Evolutionary conservation across 2,113 vertebrate genomes (phyloP), one percentile per base, ranked within the genome.

Genomic region (Podilymbus podiceps): DNA sequence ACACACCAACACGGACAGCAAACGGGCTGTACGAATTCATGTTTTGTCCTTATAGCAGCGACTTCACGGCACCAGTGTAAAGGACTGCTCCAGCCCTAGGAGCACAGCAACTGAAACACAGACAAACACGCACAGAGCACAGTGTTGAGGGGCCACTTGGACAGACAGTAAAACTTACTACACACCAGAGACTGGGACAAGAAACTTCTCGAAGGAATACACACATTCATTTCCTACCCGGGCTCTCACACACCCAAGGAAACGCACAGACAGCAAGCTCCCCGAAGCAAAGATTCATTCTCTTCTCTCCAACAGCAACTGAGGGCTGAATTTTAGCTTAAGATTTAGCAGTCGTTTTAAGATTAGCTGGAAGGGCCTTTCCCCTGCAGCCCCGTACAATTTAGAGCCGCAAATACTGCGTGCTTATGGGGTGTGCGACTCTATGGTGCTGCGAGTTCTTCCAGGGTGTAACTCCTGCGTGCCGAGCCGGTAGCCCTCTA

Each of bases 321-420:
- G 35, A 62, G 40, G 62, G 66, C 49, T 85, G 72, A 88, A 83
- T 88, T 92, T 95, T 89, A 91, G 46, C 81, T 95, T 46, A 72
- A 60, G 40, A 79, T 78, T 75, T 85, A 82, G 49, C 76, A 90
- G 71, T 55, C 84, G 53, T 72, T 9, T 62, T 87, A 87, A 62
- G 72, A 56, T 78, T 42, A 74, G 77, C 53, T 82, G 50, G 25
- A 66, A 73, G 76, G 66, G 62, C 66, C 58, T 64, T 82, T 82
- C n/a, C 60, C 49, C 49, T 75, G 68, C 56, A 87, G 94, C n/a
- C 11, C 13, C 60, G 2, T 49, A 56, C 24, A 58, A n/a, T 38
- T 5, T 46, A 52, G 60, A 88, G 86, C 53, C 0, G 4, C 5
- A 2, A 78, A 91, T 72, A 35, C 74, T 30, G 56, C 4, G 4